A percentile compares a stretch with the other conserved stretches of the same genome.
These are phyloP conservation scores for Sebastes oblongus DNA, from an alignment of 2,797 vertebrate species.

Conservation along the genomic window DNA sequence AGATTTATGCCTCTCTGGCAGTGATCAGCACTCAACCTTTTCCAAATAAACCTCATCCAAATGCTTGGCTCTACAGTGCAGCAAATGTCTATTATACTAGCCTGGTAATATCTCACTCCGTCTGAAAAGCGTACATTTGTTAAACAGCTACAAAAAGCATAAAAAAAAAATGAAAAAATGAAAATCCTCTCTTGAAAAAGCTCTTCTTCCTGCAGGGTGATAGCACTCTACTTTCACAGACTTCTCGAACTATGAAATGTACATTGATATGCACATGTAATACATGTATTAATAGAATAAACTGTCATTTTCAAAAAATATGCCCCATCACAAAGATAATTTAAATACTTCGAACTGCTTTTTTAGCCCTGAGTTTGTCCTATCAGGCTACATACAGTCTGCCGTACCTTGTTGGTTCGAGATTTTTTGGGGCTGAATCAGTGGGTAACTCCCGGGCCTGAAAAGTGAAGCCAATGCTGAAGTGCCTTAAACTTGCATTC, in stretches of 20 bases:
- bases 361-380: neutral
- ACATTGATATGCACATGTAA: neutral
- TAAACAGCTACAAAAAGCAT: neutral
- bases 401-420: neutral
- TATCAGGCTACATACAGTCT: neutral
- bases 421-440: neutral
- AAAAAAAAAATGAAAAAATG: neutral
- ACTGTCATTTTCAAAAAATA: neutral
- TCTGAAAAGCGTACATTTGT: neutral
- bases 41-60: slow-evolving; percentile 21
- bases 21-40: slow-evolving; percentile 21
- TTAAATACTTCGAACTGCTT: neutral
- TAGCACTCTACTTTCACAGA: neutral
- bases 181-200: neutral
- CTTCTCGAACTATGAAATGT: rapidly evolving
- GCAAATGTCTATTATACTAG: slow-evolving; percentile 6
- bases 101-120: neutral
- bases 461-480: no score
- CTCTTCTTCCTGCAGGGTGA: neutral
- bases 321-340: no score
- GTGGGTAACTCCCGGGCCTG: neutral
- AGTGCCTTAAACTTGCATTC: no score
- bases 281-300: neutral
- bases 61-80: neutral
- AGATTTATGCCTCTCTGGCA: slow-evolving; percentile 28